A percentile compares a stretch with the other conserved stretches of the same genome.
These are phyloP conservation scores for Diglossa cyanea DNA, from an alignment of 2,797 vertebrate species.

Conservation along the genomic window DNA sequence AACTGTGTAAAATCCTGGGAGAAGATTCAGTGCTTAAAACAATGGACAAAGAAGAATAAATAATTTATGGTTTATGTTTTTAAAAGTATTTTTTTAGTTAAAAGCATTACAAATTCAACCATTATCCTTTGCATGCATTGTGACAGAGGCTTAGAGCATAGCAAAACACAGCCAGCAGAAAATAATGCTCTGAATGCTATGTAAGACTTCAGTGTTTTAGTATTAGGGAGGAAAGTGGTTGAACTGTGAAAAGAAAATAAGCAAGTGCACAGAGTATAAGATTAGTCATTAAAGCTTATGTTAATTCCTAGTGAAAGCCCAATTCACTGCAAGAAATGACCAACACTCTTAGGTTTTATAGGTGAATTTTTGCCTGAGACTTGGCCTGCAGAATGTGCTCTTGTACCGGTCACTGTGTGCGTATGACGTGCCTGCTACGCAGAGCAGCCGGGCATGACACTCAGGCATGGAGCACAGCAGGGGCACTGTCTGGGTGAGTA, in stretches of 20 bases:
- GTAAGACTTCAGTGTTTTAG: constrained; percentile 39
- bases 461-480: constrained; percentile 46
- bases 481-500: constrained; percentile 23
- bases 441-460: not conserved
- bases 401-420: constrained; percentile 24
- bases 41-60: constrained; percentile 72
- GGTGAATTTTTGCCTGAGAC: constrained; percentile 17
- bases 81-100: constrained; percentile 63
- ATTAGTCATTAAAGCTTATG: constrained; percentile 38
- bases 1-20: constrained; percentile 95
- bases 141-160: constrained; percentile 65
- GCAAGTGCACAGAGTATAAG: constrained; percentile 21
- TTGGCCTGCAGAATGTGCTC: constrained; percentile 42
- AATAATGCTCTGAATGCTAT: constrained; percentile 63
- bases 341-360: constrained; percentile 39
- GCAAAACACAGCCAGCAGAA: constrained; percentile 28
- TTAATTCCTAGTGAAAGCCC: constrained; percentile 64
- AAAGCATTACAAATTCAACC: constrained; percentile 56
- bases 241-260: constrained; percentile 60
- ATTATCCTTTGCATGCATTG: constrained; percentile 68
- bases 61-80: constrained; percentile 66
- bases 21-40: constrained; percentile 97
- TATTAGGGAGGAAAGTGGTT: constrained; percentile 33
- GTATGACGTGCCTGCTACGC: constrained; percentile 55
- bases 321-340: constrained; percentile 31